phyloP scores from a whole-genome alignment of 37 sponge, comb jelly and placozoan genomes.

The Ianthella basta region DNA sequence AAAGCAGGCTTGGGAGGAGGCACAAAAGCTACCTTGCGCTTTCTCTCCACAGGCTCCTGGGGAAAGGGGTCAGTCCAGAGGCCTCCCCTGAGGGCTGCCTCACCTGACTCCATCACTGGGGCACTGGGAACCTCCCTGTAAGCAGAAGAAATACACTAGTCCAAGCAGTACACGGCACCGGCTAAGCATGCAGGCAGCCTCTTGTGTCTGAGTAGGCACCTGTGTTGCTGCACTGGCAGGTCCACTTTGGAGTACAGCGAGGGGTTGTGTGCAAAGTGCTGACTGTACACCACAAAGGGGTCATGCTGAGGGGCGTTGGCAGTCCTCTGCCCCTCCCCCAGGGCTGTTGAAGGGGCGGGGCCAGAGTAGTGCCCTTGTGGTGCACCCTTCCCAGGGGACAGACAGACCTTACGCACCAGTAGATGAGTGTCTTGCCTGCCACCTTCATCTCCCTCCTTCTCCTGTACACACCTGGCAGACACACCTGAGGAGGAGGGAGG shows the following conservation, averaged over 20 bases:
- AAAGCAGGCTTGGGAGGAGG: constrained; percentile 63
- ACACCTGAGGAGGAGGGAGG: background rate
- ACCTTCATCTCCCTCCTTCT: background rate
- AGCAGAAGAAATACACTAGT: too few species aligned
- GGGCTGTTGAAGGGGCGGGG: background rate
- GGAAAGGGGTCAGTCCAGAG: constrained; percentile 22
- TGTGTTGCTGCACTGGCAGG: too few species aligned
- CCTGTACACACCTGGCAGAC: background rate
- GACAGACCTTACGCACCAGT: too few species aligned
- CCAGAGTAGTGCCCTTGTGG: background rate
- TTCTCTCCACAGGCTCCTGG: constrained; percentile 45
- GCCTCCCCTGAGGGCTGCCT: background rate
- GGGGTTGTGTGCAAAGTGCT: background rate
- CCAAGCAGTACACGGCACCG: too few species aligned
- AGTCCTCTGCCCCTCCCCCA: too few species aligned
- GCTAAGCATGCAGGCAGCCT: too few species aligned
- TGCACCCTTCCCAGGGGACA: background rate
- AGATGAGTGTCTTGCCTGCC: too few species aligned
- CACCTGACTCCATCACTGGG: background rate
- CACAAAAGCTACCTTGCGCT: constrained; percentile 49
- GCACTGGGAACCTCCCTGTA: too few species aligned
- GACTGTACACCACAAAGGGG: constrained; percentile 8
- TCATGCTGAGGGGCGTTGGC: background rate
- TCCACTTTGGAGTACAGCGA: background rate
- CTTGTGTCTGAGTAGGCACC: too few species aligned